Evolutionary conservation across 2,113 vertebrate genomes (phyloP).

Genomic region (Scytalopus superciliaris): DNA sequence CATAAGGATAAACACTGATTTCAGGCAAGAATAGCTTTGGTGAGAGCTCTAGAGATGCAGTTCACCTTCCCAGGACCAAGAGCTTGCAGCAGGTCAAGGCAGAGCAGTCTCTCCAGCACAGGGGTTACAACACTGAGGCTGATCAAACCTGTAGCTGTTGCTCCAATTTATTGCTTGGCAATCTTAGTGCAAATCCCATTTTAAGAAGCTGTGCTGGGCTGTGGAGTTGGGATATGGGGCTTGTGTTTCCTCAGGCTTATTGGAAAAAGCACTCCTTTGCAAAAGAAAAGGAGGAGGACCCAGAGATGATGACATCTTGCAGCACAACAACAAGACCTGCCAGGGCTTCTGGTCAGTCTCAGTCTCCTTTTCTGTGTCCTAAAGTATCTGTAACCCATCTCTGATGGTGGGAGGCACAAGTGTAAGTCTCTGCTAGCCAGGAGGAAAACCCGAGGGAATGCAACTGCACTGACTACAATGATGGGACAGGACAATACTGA

Average conservation of each 20-base stretch:
- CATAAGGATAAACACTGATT: neutral
- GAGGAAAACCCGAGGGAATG: neutral
- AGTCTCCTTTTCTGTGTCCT: neutral
- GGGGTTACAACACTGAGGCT: neutral
- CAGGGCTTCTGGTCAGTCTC: neutral
- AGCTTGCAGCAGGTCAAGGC: neutral
- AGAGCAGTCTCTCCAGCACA: neutral
- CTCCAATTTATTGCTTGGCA: neutral
- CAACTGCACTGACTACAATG: rapidly evolving
- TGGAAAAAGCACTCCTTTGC: neutral
- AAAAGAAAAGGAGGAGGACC: neutral
- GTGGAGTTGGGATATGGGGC: too few species aligned
- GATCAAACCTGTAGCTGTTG: neutral
- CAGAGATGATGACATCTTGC: neutral
- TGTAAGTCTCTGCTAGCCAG: neutral
- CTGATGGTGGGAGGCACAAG: neutral
- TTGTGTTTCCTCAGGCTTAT: neutral
- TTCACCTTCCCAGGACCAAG: neutral
- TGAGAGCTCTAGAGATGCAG: neutral
- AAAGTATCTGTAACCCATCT: neutral
- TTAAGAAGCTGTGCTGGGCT: neutral
- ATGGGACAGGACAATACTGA: neutral
- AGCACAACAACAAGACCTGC: neutral
- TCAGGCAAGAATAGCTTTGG: neutral
- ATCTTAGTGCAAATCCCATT: neutral